phyloP scores from a whole-genome alignment of 2,797 vertebrate genomes.

The Lithobates pipiens region DNA sequence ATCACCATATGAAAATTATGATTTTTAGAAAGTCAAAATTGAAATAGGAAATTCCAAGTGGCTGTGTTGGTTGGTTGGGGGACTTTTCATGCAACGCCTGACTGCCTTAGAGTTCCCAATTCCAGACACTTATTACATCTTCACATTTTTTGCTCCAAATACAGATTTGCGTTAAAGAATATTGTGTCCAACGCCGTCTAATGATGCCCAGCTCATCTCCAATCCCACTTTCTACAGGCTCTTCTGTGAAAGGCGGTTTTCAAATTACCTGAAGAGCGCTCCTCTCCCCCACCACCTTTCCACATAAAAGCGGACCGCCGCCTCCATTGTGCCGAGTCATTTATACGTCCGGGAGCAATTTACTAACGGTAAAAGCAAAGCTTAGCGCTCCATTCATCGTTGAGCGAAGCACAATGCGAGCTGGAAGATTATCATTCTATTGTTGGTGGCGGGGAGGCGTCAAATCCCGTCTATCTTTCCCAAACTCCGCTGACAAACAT shows the following conservation, averaged over 20 bases:
- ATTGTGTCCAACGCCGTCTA: neutral
- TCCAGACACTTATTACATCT: too few species aligned
- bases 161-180: neutral
- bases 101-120: too few species aligned
- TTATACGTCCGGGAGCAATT: constrained; percentile 72
- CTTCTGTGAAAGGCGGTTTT: constrained; percentile 67
- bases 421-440: constrained; percentile 22
- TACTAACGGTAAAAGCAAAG: constrained; percentile 69
- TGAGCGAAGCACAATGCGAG: constrained; percentile 46
- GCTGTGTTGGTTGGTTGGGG: too few species aligned
- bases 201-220: constrained; percentile 20
- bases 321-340: constrained; percentile 72
- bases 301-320: constrained; percentile 67
- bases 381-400: constrained; percentile 61
- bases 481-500: neutral
- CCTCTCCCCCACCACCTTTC: constrained; percentile 63
- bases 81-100: too few species aligned
- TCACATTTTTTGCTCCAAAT: too few species aligned
- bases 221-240: constrained; percentile 27
- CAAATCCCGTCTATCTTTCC: neutral
- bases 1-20: too few species aligned
- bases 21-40: too few species aligned
- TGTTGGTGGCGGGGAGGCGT: constrained; percentile 2
- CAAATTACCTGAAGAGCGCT: constrained; percentile 66
- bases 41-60: too few species aligned